A percentile compares a stretch with the other conserved stretches of the same genome.
phyloP scores from a whole-genome alignment of 2,797 vertebrate species.

The Ctenochaetus hawaiiensis region DNA sequence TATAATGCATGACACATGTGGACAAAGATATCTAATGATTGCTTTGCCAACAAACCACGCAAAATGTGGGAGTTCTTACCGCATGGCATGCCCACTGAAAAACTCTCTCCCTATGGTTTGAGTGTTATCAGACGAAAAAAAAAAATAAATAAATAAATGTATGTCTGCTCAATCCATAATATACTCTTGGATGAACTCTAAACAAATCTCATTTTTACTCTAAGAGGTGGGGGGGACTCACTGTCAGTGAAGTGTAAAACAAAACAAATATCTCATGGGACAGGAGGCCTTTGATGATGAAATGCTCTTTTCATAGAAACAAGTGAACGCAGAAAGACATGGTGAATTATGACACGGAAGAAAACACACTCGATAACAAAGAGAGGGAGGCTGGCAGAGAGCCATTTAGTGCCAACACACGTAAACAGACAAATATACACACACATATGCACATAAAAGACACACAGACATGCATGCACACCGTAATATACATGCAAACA shows the following conservation, averaged over 20 bases:
- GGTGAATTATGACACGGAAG: constrained; percentile 39
- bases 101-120: constrained; percentile 13
- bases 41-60: constrained; percentile 38
- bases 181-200: constrained; percentile 80
- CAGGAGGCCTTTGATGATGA: constrained; percentile 65
- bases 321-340: constrained; percentile 28
- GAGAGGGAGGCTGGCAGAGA: constrained; percentile 23
- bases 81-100: constrained; percentile 39
- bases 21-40: constrained; percentile 36
- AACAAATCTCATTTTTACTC: constrained; percentile 75
- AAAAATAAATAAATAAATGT: neutral
- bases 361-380: constrained; percentile 25
- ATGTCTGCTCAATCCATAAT: constrained; percentile 75
- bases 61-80: constrained; percentile 37
- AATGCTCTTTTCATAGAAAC: constrained; percentile 41
- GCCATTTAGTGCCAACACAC: constrained; percentile 22
- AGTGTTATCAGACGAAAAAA: constrained; percentile 28
- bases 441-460: neutral
- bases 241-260: constrained; percentile 65
- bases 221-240: constrained; percentile 63
- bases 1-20: constrained; percentile 54
- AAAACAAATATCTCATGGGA: constrained; percentile 62
- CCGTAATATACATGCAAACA: neutral
- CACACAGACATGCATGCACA: neutral
- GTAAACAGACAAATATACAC: constrained; percentile 12